Evolutionary conservation across 2,888 invertebrate genomes (phyloP), one percentile per base, ranked within the genome.

Genomic region (Acheta domesticus): DNA sequence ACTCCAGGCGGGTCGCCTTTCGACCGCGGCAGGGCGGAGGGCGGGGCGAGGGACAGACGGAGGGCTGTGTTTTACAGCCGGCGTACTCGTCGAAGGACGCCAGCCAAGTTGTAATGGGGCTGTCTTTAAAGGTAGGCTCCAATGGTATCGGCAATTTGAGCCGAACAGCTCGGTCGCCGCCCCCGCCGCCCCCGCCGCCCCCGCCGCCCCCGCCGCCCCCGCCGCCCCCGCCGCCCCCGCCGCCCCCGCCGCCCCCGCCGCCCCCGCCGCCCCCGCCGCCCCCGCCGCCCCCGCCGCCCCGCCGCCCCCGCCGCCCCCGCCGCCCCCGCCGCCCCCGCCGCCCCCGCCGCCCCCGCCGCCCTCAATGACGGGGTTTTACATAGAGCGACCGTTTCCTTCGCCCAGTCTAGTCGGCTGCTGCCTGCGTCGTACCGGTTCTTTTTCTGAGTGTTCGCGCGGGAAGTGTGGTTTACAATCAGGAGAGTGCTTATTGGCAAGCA

Each of bases 71-170:
- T 62, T 62, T 62, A 62, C 62, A 62, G n/a, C 62, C 62, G 14
- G 62, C 62, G 62, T 62, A 19, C 62, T 19, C 16, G 62, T 14
- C 20, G n/a, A 16, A n/a, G n/a, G n/a, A 76, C 49, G 48, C 48
- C 20, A 48, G 12, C 49, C 14, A 20, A 14, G 49, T 49, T 48
- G n/a, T n/a, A 76, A 76, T 5, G n/a, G 12, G 50, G 50, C 62
- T 62, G 62, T 62, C 16, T 50, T 76, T 16, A 49, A 79, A 23
- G 74, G 76, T 75, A 49, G 23, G 36, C 75, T 49, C 12, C 49
- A 48, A 78, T 75, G n/a, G 78, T 75, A 50, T 75, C 23, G 49
- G 75, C 50, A 79, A 79, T 79, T 75, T 49, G 75, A 79, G 36
- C 14, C 76, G 75, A 75, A 79, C 75, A 75, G 49, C 78, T 75